Evolutionary conservation across 2,888 invertebrate genomes (phyloP).

Genomic region (Andricus quercusramuli): DNA sequence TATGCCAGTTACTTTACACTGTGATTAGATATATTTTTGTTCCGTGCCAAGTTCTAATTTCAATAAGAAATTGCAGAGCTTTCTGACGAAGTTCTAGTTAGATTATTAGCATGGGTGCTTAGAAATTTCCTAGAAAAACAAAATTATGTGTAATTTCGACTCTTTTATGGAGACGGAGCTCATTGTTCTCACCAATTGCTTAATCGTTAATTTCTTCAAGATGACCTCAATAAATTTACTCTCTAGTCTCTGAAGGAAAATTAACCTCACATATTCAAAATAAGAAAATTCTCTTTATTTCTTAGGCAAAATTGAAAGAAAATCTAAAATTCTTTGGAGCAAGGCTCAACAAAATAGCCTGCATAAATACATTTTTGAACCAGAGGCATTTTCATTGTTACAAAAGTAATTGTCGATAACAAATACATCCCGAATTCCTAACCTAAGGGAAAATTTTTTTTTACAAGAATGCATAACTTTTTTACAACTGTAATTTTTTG

Average conservation of each 20-base stretch:
- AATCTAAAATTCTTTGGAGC: too few species aligned
- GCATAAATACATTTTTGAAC: not conserved
- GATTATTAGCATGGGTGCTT: not conserved
- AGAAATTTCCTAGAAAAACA: not conserved
- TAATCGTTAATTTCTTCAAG: not conserved
- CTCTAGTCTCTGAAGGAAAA: not conserved
- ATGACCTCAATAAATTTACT: not conserved
- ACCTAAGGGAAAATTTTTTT: too few species aligned
- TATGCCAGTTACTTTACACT: slow-evolving; percentile 20
- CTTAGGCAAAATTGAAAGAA: too few species aligned
- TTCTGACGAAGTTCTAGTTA: not conserved
- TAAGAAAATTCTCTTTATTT: too few species aligned
- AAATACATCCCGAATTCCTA: not conserved
- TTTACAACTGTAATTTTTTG: too few species aligned
- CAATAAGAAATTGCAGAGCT: not conserved
- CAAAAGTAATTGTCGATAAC: not conserved
- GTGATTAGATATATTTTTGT: slow-evolving; percentile 12
- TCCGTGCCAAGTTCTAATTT: slow-evolving; percentile 20
- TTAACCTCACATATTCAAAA: too few species aligned
- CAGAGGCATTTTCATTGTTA: not conserved
- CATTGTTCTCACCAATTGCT: not conserved
- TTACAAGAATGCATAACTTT: too few species aligned
- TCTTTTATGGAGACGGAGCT: not conserved
- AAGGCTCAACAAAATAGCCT: too few species aligned
- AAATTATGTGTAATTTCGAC: not conserved